Percentiles rank a stretch among this genome's conserved stretches.
Conservation (phyloP, 1,140 invertebrate species). For the Homalodisca vitripennis region DNA sequence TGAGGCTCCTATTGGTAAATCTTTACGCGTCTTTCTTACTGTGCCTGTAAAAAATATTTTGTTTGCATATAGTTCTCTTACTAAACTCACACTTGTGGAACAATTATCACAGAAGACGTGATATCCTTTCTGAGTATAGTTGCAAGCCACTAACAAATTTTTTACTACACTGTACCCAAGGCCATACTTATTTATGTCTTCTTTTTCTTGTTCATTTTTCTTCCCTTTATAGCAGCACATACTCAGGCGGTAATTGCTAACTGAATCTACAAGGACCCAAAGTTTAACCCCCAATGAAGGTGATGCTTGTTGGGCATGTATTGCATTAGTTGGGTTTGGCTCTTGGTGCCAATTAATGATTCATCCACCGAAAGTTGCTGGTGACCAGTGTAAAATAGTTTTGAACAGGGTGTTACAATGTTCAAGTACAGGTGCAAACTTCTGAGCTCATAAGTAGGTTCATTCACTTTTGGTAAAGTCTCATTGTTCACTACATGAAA, state of each 20-base stretch:
- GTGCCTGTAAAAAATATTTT: background rate
- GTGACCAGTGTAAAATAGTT: background rate
- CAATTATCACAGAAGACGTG: background rate
- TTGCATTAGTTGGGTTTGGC: background rate
- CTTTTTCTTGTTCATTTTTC: background rate
- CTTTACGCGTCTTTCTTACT: background rate
- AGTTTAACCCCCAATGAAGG: background rate
- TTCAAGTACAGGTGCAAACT: background rate
- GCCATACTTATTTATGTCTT: background rate
- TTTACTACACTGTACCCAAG: background rate
- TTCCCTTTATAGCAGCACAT: background rate
- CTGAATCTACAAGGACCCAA: background rate
- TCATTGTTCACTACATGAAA: slow-evolving; percentile 11
- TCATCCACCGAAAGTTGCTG: slow-evolving; percentile 19
- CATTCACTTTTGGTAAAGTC: background rate
- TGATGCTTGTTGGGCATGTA: background rate
- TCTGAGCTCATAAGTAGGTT: background rate
- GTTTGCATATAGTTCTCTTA: background rate
- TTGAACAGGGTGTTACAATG: slow-evolving; percentile 10
- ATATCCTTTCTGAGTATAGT: background rate
- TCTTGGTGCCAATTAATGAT: background rate
- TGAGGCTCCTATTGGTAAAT: background rate
- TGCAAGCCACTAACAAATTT: background rate
- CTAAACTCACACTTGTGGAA: background rate
- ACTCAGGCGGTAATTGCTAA: background rate